Base-by-base conservation (phyloP, 1,140 invertebrate genomes). In the Zophobas morio region DNA sequence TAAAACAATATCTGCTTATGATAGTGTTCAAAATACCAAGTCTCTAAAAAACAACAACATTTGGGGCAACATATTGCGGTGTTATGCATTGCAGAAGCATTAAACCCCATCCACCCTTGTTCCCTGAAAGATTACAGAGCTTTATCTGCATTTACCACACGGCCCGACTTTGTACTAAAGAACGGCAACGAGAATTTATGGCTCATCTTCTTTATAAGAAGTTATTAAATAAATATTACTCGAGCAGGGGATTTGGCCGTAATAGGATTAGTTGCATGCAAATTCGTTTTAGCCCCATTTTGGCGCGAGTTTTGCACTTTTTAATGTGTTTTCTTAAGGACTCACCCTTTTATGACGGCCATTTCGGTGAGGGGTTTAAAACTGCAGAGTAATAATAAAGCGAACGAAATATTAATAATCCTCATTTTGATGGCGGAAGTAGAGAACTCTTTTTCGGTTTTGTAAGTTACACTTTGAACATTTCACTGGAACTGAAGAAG, bases 181-280 rank as follows among this genome's bases (percentile, higher is more conserved):
- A 6, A 32, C 34, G 2, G 36, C 42, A 63, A 63, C 36, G 57
- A 42, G 34, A 66, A 66, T 66, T 66, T 66, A 66, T 33, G 60
- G 5, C 1, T 39, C 60, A 42, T 66, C 39, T 42, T 42, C 8
- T 39, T 35, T 35, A 60, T 60, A 66, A 42, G 35, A 42, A 66
- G 37, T 66, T 66, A 66, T 66, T 66, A 66, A 66, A 66, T 66
- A 66, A 66, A 66, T 66, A 66, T 66, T 66, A 66, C 60, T 66
- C 39, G 3, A 40, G 36, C n/a, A 32, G 20, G 34, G 37, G n/a
- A 60, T 32, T 46, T 5, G 2, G 4, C 49, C 49, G 49, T 4
- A 51, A 51, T 51, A 39, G 37, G 60, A 42, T 66, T 42, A 42
- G 60, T 42, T 40, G 37, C 60, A 33, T 66, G 60, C 60, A 40